Evolutionary conservation across 2,888 invertebrate genomes (phyloP), one percentile per base, ranked within the genome.

Genomic region (Phrixothrix hirtus): DNA sequence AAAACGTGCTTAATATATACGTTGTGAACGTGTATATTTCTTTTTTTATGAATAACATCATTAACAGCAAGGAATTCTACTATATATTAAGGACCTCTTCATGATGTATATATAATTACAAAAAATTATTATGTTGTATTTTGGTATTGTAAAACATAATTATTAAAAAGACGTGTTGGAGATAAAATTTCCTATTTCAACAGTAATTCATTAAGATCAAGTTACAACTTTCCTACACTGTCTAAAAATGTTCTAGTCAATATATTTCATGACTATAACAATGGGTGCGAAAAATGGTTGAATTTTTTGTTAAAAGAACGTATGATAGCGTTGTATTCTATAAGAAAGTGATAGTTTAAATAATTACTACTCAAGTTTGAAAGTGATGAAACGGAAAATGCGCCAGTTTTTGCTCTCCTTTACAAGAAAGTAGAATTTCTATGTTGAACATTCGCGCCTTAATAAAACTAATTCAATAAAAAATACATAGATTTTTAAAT

Each of bases 321-420:
- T n/a, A n/a, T n/a, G n/a, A n/a, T n/a, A n/a, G n/a, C n/a, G n/a
- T n/a, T n/a, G n/a, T n/a, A n/a, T n/a, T n/a, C n/a, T n/a, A n/a
- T 30, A 16, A 31, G 42, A 42, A 32, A 42, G 42, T 32, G 21
- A 32, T 32, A 11, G 42, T 39, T 7, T n/a, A n/a, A n/a, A n/a
- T 7, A 7, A 5, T 21, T 21, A 21, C 21, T 21, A 21, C 21
- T n/a, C n/a, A n/a, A n/a, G n/a, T n/a, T n/a, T n/a, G 49, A 49
- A 49, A 49, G 49, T 49, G 49, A 49, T 49, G 49, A 43, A 49
- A 30, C 43, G 49, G 43, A 49, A 49, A 49, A 49, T 49, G 49
- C 43, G 37, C 43, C 15, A 49, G 42, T 49, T 43, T 49, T 49
- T 49, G 36, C 25, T 43, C 30, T 26, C 16, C 37, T 31, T 36